phyloP scores from a whole-genome alignment of 2,797 vertebrate species.

The Micrastur ruficollis region DNA sequence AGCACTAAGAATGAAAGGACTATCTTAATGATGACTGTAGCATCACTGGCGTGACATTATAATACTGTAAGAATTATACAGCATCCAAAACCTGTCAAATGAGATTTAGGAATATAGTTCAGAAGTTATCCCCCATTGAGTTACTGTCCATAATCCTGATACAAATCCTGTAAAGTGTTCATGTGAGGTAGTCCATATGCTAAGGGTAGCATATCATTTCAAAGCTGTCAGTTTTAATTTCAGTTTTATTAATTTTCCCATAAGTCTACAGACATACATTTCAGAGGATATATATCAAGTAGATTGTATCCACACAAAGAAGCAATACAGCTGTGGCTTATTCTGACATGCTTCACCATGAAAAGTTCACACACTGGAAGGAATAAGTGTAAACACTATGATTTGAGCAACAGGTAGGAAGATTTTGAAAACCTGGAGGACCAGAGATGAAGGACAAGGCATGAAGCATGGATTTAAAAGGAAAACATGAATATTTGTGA shows the following conservation, averaged over 20 bases:
- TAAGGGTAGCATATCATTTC: slow-evolving; percentile 74
- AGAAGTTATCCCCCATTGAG: slow-evolving; percentile 74
- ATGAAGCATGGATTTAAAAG: not conserved
- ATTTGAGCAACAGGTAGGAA: not conserved
- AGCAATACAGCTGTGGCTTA: slow-evolving; percentile 29
- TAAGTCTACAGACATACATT: slow-evolving; percentile 71
- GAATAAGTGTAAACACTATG: not conserved
- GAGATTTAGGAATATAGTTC: slow-evolving; percentile 77
- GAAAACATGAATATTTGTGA: not conserved
- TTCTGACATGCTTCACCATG: not conserved
- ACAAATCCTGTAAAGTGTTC: slow-evolving; percentile 71
- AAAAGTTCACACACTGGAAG: not conserved
- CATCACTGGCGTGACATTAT: slow-evolving; percentile 50
- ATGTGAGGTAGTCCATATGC: slow-evolving; percentile 75
- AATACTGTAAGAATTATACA: slow-evolving; percentile 69
- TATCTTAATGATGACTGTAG: slow-evolving; percentile 37
- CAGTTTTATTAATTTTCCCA: slow-evolving; percentile 76
- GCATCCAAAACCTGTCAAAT: slow-evolving; percentile 76
- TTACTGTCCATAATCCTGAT: slow-evolving; percentile 75
- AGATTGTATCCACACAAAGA: slow-evolving; percentile 62
- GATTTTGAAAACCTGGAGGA: not conserved
- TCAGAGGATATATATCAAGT: slow-evolving; percentile 65
- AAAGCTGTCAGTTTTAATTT: slow-evolving; percentile 78
- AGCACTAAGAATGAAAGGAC: slow-evolving; percentile 10
- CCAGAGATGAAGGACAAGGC: not conserved